phyloP scores from a whole-genome alignment of 2,113 vertebrate species.

The Leiothrix lutea region DNA sequence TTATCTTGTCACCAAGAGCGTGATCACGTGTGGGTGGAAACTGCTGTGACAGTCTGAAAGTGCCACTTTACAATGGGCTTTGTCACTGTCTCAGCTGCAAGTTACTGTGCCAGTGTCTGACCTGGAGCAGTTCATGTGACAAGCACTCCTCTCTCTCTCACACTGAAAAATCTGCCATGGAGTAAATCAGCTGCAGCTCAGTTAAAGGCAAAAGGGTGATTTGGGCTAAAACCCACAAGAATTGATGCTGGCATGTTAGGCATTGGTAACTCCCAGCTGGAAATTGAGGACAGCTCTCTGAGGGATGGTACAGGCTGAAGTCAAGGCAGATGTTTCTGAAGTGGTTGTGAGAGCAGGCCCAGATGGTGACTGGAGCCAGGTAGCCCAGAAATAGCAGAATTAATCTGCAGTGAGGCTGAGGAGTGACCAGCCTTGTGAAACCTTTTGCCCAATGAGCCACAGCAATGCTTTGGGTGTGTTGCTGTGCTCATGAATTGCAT shows the following conservation, averaged over 20 bases:
- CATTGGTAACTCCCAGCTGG: not conserved
- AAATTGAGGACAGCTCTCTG: not conserved
- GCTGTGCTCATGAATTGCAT: not conserved
- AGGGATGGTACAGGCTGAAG: not conserved
- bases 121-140: fast-evolving
- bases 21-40: not conserved
- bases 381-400: not conserved
- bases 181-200: not conserved
- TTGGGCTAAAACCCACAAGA: not conserved
- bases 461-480: not conserved
- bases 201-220: not conserved
- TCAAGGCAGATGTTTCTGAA: not conserved
- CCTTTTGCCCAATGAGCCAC: not conserved
- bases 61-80: not conserved
- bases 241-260: fast-evolving
- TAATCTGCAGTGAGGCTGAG: not conserved
- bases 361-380: fast-evolving
- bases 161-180: fast-evolving
- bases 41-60: not conserved
- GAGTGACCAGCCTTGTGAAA: not conserved
- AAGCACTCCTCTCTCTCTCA: not conserved
- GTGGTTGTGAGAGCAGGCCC: fast-evolving
- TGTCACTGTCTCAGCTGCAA: not conserved
- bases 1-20: not conserved
- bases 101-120: not conserved